Percentiles rank a stretch among this genome's conserved stretches.
phyloP scores from a whole-genome alignment of 2,113 vertebrate species.

The Xiphias gladius region DNA sequence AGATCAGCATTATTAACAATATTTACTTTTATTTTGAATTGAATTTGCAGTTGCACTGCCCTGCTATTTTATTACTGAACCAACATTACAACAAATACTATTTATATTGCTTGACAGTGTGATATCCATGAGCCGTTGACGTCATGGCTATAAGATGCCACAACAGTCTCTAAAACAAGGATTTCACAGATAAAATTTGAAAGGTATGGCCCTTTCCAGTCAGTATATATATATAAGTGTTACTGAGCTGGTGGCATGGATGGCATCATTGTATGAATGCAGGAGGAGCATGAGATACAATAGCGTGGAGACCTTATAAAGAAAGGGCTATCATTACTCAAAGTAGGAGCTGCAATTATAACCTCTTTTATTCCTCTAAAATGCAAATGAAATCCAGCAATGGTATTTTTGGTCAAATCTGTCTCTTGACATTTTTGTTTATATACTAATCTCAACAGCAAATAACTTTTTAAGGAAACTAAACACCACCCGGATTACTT shows the following conservation, averaged over 20 bases:
- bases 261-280: too few relatives aligned
- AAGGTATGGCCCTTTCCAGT: background rate
- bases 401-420: too few relatives aligned
- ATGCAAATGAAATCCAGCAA: background rate
- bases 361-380: background rate
- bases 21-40: background rate
- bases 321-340: too few relatives aligned
- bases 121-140: background rate
- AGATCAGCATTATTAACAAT: background rate
- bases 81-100: background rate
- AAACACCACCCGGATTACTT: too few relatives aligned
- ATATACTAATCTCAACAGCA: too few relatives aligned
- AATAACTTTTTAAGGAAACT: too few relatives aligned
- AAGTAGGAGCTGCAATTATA: too few relatives aligned
- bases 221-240: background rate
- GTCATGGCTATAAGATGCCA: background rate
- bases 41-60: too few relatives aligned
- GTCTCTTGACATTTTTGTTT: too few relatives aligned
- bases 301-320: too few relatives aligned
- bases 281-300: background rate
- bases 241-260: background rate
- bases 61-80: too few relatives aligned
- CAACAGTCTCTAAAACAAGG: background rate
- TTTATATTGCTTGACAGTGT: background rate
- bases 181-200: background rate